Evolutionary conservation across 2,888 invertebrate genomes (phyloP).

Genomic region (Stenchaetothrips biformis): DNA sequence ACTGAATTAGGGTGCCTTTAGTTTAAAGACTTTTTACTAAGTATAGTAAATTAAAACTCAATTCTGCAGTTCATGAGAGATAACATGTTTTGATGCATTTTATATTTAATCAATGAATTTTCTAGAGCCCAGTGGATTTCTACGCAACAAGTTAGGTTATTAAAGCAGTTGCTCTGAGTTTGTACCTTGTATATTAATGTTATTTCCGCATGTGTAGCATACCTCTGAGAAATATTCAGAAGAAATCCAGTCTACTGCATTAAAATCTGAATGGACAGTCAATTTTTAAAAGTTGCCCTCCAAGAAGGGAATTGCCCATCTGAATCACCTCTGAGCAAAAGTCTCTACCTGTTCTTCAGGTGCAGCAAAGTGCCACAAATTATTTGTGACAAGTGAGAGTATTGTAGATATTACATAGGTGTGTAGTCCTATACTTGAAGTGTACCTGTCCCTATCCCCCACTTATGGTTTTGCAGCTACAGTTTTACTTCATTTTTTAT

Average conservation of each 20-base stretch:
- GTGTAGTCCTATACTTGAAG: neutral
- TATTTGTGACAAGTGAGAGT: neutral
- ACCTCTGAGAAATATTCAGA: neutral
- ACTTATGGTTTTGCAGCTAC: neutral
- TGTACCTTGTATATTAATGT: no score
- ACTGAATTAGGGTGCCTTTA: constrained; percentile 23
- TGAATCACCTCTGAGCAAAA: neutral
- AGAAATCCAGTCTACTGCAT: neutral
- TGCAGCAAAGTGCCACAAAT: neutral
- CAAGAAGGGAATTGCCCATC: neutral
- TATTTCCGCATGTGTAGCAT: neutral
- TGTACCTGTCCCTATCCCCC: neutral
- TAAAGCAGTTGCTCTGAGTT: neutral
- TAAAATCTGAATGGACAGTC: neutral
- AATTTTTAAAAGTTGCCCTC: neutral
- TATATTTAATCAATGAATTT: neutral
- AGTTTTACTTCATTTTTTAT: neutral
- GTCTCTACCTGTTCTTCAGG: neutral
- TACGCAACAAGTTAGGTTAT: neutral
- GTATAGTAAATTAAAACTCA: constrained; percentile 12
- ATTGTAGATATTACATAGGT: neutral
- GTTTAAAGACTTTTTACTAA: constrained; percentile 22
- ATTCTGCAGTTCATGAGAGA: neutral
- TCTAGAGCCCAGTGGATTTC: neutral
- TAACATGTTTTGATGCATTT: neutral